phyloP scores from a whole-genome alignment of 2,113 vertebrate genomes.

The Dasyurus viverrinus region DNA sequence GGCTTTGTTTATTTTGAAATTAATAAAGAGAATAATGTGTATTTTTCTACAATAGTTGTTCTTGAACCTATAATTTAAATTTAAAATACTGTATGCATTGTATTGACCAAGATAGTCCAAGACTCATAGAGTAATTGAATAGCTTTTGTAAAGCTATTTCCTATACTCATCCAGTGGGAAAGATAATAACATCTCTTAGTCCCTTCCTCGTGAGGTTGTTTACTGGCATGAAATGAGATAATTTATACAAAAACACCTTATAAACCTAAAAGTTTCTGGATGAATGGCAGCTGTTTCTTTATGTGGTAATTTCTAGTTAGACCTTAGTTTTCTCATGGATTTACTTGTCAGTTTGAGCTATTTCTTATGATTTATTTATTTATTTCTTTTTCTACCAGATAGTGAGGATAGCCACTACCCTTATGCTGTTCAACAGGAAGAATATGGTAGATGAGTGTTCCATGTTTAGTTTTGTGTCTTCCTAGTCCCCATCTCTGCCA shows the following conservation, averaged over 20 bases:
- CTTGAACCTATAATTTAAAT: background rate
- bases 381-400: background rate
- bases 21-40: background rate
- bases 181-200: background rate
- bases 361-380: background rate
- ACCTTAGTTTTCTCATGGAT: background rate
- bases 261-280: background rate
- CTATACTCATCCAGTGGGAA: background rate
- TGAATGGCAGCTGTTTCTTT: background rate
- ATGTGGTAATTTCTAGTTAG: background rate
- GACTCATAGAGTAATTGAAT: background rate
- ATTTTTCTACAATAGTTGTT: background rate
- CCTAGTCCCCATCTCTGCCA: background rate
- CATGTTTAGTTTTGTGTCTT: background rate
- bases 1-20: background rate
- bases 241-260: background rate
- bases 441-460: background rate
- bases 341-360: background rate
- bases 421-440: background rate
- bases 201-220: background rate
- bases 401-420: background rate
- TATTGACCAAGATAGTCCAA: background rate
- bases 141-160: background rate
- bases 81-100: background rate
- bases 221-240: background rate